Percentiles rank a stretch among this genome's conserved stretches.
These are phyloP conservation scores for Atrina japonica DNA, from an alignment of 2,888 invertebrate genomes.

Conservation along the genomic window DNA sequence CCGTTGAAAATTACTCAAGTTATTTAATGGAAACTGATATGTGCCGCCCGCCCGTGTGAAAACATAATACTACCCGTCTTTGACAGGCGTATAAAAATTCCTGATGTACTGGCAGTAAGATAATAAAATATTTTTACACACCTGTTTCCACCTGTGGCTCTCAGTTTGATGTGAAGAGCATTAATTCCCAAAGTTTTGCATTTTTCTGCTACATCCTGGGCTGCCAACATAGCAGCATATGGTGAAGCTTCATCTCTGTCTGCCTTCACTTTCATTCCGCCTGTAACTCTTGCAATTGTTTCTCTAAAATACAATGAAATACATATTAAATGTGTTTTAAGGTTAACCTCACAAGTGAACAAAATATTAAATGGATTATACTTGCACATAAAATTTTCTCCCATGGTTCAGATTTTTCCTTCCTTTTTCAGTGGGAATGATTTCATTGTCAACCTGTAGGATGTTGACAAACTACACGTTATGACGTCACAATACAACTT, in stretches of 20 bases:
- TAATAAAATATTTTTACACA: conserved; percentile 45
- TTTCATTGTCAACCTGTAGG: too few species aligned
- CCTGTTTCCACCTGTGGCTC: conserved; percentile 98
- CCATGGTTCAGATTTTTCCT: too few species aligned
- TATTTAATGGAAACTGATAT: too few species aligned
- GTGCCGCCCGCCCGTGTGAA: neutral
- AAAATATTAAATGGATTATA: neutral
- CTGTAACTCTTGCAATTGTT: conserved; percentile 90
- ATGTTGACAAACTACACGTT: too few species aligned
- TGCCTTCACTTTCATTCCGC: conserved; percentile 99
- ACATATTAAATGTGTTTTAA: neutral
- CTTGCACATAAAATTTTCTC: neutral
- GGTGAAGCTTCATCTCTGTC: conserved; percentile 99
- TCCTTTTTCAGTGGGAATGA: too few species aligned
- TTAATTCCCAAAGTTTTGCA: conserved; percentile 98
- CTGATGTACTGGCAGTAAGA: too few species aligned
- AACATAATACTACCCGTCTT: too few species aligned
- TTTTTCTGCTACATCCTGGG: conserved; percentile 99
- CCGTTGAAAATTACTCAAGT: too few species aligned
- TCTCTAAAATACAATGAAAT: conserved; percentile 79
- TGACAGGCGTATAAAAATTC: neutral
- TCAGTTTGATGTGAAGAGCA: conserved; percentile 97
- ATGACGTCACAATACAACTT: too few species aligned
- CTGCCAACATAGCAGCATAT: conserved; percentile 99
- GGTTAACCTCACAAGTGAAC: too few species aligned